Percentiles rank a stretch among this genome's conserved stretches.
These are phyloP conservation scores for Ispidina lecontei DNA, from an alignment of 2,797 vertebrate genomes.

Conservation along the genomic window DNA sequence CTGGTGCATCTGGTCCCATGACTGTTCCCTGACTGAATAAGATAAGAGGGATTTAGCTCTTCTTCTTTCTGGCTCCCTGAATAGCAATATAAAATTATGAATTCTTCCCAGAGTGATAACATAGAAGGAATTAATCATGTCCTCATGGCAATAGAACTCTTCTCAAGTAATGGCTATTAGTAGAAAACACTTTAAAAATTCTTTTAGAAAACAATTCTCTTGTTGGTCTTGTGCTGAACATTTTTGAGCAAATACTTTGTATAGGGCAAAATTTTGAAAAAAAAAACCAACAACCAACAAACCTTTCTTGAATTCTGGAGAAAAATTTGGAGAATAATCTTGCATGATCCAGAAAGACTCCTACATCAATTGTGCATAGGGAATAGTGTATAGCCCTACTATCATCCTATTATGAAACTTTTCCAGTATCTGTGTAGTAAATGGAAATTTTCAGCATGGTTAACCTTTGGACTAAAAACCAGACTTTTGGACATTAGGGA, in stretches of 20 bases:
- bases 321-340: neutral
- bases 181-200: neutral
- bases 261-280: neutral
- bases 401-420: neutral
- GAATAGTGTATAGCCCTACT: neutral
- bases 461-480: neutral
- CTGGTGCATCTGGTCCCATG: neutral
- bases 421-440: neutral
- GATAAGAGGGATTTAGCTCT: neutral
- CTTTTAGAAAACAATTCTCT: neutral
- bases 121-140: neutral
- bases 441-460: neutral
- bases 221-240: neutral
- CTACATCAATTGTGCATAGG: neutral
- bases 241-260: neutral
- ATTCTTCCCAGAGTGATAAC: neutral
- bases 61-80: neutral
- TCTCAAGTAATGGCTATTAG: neutral
- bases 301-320: neutral
- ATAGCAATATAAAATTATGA: neutral
- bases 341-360: neutral
- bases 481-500: neutral
- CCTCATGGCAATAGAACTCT: neutral
- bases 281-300: too few relatives aligned
- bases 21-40: neutral